Evolutionary conservation across 2,113 vertebrate species (phyloP).

Genomic region (Proteles cristata): DNA sequence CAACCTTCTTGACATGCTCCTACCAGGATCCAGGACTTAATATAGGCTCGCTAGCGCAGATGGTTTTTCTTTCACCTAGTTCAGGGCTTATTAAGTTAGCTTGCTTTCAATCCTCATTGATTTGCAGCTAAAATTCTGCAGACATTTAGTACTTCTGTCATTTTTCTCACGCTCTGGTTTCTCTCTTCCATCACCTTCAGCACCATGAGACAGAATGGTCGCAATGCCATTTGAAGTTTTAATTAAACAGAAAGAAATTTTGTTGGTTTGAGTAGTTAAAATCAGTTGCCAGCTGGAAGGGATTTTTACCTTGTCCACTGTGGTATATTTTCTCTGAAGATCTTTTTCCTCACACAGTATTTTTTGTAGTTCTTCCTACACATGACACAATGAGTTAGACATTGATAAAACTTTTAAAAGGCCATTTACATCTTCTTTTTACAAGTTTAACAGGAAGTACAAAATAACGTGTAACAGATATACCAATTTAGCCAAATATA

Average conservation of each 20-base stretch:
- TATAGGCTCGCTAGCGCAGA: background rate
- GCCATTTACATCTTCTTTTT: background rate
- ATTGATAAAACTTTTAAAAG: background rate
- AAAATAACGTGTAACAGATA: background rate
- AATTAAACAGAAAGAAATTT: conserved; percentile 43
- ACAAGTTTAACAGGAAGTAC: background rate
- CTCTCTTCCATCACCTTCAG: background rate
- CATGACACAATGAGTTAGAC: background rate
- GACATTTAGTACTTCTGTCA: background rate
- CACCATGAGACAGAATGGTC: conserved; percentile 1
- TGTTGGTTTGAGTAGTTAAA: conserved; percentile 43
- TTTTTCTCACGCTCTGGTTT: conserved; percentile 53
- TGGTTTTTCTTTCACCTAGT: conserved; percentile 46
- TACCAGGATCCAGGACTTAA: background rate
- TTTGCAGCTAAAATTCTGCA: conserved; percentile 56
- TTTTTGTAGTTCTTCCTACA: background rate
- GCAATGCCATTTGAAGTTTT: conserved; percentile 46
- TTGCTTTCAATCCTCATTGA: conserved; percentile 49
- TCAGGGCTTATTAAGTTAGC: conserved; percentile 37
- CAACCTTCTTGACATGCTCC: conserved; percentile 11
- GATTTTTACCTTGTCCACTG: background rate
- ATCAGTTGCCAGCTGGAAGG: background rate
- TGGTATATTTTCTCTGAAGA: background rate
- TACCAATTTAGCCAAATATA: conserved; percentile 1
- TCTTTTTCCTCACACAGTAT: background rate